Evolutionary conservation across 1,140 invertebrate species (phyloP).

Genomic region (Pteromalus puparum): DNA sequence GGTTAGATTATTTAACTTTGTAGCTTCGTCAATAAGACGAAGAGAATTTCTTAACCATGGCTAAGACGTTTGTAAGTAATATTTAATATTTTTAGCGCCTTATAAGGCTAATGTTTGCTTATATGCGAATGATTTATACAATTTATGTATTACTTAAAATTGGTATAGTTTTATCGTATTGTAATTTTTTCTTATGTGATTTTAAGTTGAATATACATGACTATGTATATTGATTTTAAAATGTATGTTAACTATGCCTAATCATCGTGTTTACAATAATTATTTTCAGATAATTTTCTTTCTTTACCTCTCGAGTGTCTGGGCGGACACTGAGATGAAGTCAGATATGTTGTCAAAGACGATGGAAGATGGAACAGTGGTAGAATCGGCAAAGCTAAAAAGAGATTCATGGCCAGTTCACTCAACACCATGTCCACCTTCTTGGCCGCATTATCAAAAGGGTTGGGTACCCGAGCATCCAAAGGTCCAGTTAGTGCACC

Average conservation of each 20-base stretch:
- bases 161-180: too few species aligned
- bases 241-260: neutral
- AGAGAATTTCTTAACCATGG: constrained; percentile 30
- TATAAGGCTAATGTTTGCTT: too few species aligned
- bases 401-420: constrained; percentile 57
- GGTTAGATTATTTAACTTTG: neutral
- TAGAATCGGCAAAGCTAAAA: constrained; percentile 61
- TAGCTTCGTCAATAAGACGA: neutral
- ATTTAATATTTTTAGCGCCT: neutral
- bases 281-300: constrained; percentile 26
- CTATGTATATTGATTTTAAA: neutral
- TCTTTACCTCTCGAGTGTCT: constrained; percentile 65
- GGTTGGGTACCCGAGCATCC: neutral
- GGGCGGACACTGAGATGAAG: constrained; percentile 59
- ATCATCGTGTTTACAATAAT: neutral
- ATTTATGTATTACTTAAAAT: too few species aligned
- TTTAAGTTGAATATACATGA: too few species aligned
- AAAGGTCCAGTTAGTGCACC: constrained; percentile 40
- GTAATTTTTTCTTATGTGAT: too few species aligned
- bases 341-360: constrained; percentile 52
- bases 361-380: constrained; percentile 51
- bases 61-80: constrained; percentile 35
- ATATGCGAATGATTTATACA: too few species aligned
- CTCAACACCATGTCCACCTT: constrained; percentile 63
- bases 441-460: constrained; percentile 55